phyloP scores from a whole-genome alignment of 1,140 invertebrate species.

The Ostrea denselamellosa region DNA sequence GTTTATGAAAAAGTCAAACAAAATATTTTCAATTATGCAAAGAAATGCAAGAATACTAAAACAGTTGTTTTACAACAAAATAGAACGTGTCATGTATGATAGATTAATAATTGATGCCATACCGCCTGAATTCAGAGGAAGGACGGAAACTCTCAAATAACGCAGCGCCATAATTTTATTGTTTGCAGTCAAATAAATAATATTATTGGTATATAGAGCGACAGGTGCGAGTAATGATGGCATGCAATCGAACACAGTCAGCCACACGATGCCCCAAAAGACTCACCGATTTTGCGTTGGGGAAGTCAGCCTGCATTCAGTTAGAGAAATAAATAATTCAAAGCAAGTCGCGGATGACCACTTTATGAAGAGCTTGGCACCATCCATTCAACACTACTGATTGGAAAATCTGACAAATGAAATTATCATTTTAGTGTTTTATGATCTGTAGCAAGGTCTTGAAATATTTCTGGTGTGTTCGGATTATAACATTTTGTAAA shows the following conservation, averaged over 20 bases:
- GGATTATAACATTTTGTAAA: not conserved
- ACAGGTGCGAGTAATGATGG: constrained; percentile 7
- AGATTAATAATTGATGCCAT: constrained; percentile 8
- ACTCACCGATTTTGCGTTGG: not conserved
- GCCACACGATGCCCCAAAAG: not conserved
- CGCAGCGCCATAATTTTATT: not conserved
- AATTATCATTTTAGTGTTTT: not conserved
- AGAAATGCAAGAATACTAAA: not conserved
- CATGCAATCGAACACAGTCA: not conserved
- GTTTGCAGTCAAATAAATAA: not conserved
- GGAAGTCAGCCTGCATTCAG: not conserved
- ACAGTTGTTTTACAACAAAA: not conserved
- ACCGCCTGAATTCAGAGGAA: not conserved
- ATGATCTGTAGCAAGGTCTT: not conserved
- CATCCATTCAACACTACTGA: not conserved
- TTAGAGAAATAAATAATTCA: constrained; percentile 22
- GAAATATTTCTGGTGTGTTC: not conserved
- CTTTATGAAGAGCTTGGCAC: not conserved
- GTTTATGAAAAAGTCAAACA: no score
- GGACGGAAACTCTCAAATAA: not conserved
- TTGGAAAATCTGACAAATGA: not conserved
- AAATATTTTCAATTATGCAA: not conserved
- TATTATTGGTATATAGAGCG: not conserved
- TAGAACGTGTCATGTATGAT: not conserved
- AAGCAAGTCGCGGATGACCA: not conserved